phyloP scores from a whole-genome alignment of 2,113 vertebrate species.

The Oceanodroma tethys region DNA sequence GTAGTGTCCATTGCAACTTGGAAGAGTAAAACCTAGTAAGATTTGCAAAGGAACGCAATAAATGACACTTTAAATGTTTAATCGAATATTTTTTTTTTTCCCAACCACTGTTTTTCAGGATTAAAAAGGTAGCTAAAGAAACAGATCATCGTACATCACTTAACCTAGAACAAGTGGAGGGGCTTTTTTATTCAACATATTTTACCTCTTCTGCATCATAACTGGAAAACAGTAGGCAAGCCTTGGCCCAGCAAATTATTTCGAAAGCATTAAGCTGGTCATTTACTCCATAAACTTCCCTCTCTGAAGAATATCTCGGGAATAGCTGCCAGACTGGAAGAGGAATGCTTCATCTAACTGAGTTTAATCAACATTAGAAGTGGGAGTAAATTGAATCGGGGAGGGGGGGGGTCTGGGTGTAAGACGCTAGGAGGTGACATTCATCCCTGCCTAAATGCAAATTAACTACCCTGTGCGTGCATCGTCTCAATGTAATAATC shows the following conservation, averaged over 20 bases:
- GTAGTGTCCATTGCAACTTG: neutral
- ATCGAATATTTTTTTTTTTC: neutral
- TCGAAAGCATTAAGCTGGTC: neutral
- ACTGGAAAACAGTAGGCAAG: neutral
- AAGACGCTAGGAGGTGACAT: neutral
- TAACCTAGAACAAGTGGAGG: neutral
- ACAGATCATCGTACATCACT: neutral
- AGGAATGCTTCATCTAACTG: neutral
- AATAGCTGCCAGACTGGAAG: neutral
- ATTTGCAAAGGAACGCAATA: neutral
- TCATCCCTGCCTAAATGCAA: neutral
- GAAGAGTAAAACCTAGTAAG: neutral
- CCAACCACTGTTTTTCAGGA: neutral
- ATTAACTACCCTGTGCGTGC: accelerated
- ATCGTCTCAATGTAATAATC: neutral
- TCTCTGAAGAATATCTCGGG: neutral
- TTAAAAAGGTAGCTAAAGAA: neutral
- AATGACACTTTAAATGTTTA: neutral
- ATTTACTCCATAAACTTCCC: neutral
- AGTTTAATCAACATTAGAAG: neutral
- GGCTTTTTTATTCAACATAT: neutral
- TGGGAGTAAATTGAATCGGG: neutral
- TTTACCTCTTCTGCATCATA: neutral
- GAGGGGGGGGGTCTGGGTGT: neutral
- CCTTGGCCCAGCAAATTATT: neutral